Evolutionary conservation across 2,113 vertebrate species (phyloP), one percentile per base, ranked within the genome.

Genomic region (Solea solea): DNA sequence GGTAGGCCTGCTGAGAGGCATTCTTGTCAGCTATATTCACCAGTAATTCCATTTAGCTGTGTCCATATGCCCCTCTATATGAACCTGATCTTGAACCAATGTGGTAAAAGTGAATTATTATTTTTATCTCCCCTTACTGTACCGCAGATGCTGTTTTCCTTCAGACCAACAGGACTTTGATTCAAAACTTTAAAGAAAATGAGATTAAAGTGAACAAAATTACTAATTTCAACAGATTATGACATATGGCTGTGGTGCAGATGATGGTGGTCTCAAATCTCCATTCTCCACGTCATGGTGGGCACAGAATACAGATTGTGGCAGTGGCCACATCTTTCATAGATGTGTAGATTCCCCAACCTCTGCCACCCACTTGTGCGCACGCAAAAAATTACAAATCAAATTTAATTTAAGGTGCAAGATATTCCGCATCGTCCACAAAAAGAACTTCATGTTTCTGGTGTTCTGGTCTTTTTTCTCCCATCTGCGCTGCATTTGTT

Each of bases 351-450:
- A 69, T 42, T 52, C 15, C 8, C 41, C 0, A 2, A 9, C 64
- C 59, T 62, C 42, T 70, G 58, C 56, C 64, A 73, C 63, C 63
- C 64, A 69, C 70, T 45, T 39, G 2, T 13, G 16, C 53, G n/a
- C 74, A 57, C 8, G 8, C 69, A 67, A 49, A 21, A 21, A 40
- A 21, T 56, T 44, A 1, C 64, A 73, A 84, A 84, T 86, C 72
- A 74, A 7, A 80, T 70, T 75, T 81, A 83, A 81, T 85, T 74
- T 62, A 15, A 76, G 63, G 65, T 79, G 64, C 52, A 54, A 57
- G 25, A 71, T 81, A 42, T 68, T 78, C 65, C 69, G 65, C 64
- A 65, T 55, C 0, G 21, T 71, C 69, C 76, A 48, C 72, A 80
- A 61, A 74, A 74, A 56, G 6, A 56, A 60, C 34, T 64, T 4